Evolutionary conservation across 35 echinoderm and acorn worm species (phyloP).

Genomic region (Anneissia japonica): DNA sequence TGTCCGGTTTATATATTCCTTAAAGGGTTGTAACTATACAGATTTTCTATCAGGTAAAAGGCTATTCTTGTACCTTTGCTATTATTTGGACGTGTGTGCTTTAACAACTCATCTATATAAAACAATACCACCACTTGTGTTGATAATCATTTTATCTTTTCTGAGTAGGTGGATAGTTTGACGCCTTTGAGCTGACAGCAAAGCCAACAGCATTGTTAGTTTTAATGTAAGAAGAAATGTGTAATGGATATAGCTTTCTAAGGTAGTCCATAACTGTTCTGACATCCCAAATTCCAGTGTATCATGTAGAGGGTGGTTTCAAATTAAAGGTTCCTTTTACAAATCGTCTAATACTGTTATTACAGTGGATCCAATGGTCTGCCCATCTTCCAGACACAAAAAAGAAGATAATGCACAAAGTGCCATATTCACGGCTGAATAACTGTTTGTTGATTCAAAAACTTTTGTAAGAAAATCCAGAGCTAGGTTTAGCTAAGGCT

Average conservation of each 20-base stretch:
- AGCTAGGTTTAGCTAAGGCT: no score
- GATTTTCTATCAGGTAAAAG: background rate
- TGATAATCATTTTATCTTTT: no score
- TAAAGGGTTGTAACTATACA: background rate
- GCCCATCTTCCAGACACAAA: background rate
- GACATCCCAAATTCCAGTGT: background rate
- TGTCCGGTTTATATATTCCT: background rate
- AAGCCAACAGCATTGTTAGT: conserved; percentile 1
- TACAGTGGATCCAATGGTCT: background rate
- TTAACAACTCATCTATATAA: conserved; percentile 8
- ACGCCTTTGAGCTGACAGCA: conserved; percentile 15
- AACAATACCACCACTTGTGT: background rate
- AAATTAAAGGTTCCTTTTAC: background rate
- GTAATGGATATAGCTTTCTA: background rate
- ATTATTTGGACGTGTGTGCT: background rate
- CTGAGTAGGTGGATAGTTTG: no score
- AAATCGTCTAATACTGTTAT: background rate
- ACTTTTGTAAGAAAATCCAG: background rate
- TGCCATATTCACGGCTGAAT: background rate
- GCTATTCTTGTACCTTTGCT: background rate
- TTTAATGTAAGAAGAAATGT: background rate
- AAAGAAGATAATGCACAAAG: conserved; percentile 20
- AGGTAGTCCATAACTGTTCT: background rate
- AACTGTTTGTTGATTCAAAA: conserved; percentile 5
- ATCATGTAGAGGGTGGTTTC: background rate